A percentile compares a stretch with the other conserved stretches of the same genome.
Conservation (phyloP, 2,113 vertebrate species). For the Syngnathus floridae region DNA sequence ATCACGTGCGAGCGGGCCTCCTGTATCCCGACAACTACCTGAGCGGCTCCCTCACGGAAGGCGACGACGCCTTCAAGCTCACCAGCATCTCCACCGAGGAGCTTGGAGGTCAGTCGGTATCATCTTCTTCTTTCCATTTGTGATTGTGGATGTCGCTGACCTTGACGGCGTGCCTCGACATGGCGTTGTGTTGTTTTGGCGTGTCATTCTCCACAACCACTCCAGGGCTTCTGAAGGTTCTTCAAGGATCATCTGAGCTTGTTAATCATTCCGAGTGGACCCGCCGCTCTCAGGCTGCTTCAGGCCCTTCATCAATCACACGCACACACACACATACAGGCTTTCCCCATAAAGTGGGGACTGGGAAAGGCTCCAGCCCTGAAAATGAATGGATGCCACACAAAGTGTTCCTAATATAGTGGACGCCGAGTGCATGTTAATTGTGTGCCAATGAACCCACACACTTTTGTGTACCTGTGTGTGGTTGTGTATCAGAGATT, state of each 20-base stretch:
- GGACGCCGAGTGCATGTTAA: no score
- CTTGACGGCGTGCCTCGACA: neutral
- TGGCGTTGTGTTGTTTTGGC: no score
- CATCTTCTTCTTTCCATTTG: neutral
- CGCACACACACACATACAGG: slow-evolving; percentile 3
- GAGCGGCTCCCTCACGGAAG: slow-evolving; percentile 86
- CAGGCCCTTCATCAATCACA: slow-evolving; percentile 54
- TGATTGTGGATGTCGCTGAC: neutral
- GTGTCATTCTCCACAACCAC: slow-evolving; percentile 25
- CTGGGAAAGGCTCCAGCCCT: no score
- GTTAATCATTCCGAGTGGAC: slow-evolving; percentile 47
- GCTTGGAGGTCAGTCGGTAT: slow-evolving; percentile 81
- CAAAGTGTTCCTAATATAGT: no score
- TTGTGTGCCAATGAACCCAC: no score
- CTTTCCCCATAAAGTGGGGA: no score
- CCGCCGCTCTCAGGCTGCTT: slow-evolving; percentile 26
- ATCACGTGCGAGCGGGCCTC: slow-evolving; percentile 93
- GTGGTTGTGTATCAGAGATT: slow-evolving; percentile 77
- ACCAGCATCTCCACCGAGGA: slow-evolving; percentile 95
- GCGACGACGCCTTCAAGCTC: slow-evolving; percentile 89
- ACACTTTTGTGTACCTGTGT: neutral
- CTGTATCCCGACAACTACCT: slow-evolving; percentile 98
- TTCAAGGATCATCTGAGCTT: slow-evolving; percentile 48
- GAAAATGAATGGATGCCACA: no score
- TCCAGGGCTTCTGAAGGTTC: slow-evolving; percentile 48